phyloP scores from a whole-genome alignment of 2,113 vertebrate species.

The Globicephala melas region DNA sequence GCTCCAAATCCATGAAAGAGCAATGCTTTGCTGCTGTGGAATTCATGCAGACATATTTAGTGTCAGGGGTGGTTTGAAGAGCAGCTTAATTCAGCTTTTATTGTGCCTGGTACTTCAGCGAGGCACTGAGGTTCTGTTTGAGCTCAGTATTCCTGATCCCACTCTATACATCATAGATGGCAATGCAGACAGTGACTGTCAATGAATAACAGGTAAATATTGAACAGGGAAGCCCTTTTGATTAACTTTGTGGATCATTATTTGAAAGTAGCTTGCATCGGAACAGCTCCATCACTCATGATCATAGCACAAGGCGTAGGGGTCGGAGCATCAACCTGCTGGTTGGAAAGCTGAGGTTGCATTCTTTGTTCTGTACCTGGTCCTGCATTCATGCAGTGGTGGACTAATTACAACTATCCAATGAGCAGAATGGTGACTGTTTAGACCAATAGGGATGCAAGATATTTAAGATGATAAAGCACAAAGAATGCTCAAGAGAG shows the following conservation, averaged over 20 bases:
- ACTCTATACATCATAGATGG: conserved; percentile 42
- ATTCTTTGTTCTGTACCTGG: background rate
- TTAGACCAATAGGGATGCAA: background rate
- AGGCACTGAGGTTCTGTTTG: conserved; percentile 54
- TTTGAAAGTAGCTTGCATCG: conserved; percentile 35
- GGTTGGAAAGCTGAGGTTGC: background rate
- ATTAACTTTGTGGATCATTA: conserved; percentile 65
- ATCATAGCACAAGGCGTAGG: background rate
- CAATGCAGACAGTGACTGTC: conserved; percentile 46
- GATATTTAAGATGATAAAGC: background rate
- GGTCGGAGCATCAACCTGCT: background rate
- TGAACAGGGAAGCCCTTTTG: conserved; percentile 64
- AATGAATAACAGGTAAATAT: conserved; percentile 74
- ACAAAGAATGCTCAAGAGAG: background rate
- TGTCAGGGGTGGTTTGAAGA: conserved; percentile 9
- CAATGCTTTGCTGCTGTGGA: background rate
- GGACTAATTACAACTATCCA: background rate
- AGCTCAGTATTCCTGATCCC: conserved; percentile 55
- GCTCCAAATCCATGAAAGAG: background rate
- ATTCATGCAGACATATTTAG: background rate
- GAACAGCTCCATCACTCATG: conserved; percentile 39
- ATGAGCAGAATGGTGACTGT: background rate
- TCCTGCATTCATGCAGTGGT: background rate
- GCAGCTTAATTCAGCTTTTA: conserved; percentile 54
- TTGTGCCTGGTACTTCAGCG: conserved; percentile 30